phyloP scores from a whole-genome alignment of 2,888 invertebrate genomes.

The Polyploca ridens region DNA sequence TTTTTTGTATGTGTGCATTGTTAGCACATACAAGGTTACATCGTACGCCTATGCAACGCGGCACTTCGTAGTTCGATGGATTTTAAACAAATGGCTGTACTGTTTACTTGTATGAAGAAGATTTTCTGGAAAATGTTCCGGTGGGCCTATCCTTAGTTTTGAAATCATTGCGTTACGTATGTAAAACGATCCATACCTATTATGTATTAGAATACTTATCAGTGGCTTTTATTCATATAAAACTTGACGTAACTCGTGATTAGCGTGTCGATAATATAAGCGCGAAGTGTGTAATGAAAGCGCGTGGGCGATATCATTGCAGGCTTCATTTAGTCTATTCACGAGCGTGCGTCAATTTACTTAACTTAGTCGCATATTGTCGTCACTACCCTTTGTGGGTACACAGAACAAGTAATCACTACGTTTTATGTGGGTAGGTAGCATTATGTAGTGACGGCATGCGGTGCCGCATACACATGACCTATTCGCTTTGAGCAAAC shows the following conservation, averaged over 20 bases:
- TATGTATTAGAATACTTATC: not conserved
- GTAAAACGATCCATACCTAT: no score
- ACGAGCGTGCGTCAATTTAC: conserved; percentile 76
- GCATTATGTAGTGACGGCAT: conserved; percentile 45
- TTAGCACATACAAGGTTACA: no score
- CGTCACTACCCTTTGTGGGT: conserved; percentile 60
- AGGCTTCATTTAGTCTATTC: conserved; percentile 47
- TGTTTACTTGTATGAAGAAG: no score
- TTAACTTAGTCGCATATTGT: conserved; percentile 61
- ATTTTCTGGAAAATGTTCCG: no score
- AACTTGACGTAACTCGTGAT: conserved; percentile 39
- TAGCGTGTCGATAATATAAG: conserved; percentile 48
- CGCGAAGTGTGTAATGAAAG: conserved; percentile 57
- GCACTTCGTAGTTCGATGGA: no score
- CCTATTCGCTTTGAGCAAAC: conserved; percentile 42
- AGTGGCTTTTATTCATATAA: conserved; percentile 27
- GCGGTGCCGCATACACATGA: conserved; percentile 26
- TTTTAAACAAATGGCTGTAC: no score
- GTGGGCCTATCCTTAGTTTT: no score
- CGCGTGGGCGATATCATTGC: conserved; percentile 64
- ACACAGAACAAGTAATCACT: no score
- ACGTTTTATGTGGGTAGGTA: conserved; percentile 17
- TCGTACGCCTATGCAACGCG: no score
- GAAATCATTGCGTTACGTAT: no score
- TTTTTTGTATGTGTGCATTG: no score